Evolutionary conservation across 2,888 invertebrate genomes (phyloP), one percentile per base, ranked within the genome.

Genomic region (Rhagium mordax): DNA sequence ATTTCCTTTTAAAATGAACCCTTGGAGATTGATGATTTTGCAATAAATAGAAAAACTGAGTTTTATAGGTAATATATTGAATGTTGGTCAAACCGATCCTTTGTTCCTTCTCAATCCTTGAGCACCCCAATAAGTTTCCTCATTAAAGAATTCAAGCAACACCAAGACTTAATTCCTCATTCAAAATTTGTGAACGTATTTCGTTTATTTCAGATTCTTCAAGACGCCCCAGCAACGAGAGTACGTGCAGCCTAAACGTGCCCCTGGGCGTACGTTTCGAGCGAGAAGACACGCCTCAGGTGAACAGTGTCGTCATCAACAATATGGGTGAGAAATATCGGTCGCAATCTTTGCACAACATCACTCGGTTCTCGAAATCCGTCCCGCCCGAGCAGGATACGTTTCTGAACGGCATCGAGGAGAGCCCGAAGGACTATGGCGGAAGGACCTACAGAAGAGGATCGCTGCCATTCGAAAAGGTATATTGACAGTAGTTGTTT

Each of bases 371-470:
- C 20, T 76, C 78, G 4, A 82, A 76, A 48, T 72, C 74, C 2
- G 66, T 76, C 41, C 74, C 67, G 20, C 82, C 81, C 1, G 84
- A 85, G 3, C 74, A 74, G n/a, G 84, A 85, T 21, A 76, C 60
- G 47, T 71, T 64, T 6, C 65, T 87, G 48, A 86, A 86, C 66
- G 85, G 85, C 13, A 87, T 87, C 61, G 86, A 87, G 71, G 87
- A 87, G 67, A 84, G 82, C 66, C 86, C 86, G 3, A 82, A 69
- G 55, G 76, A 3, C 4, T n/a, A 74, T 60, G 64, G 72, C 10
- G 71, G 64, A 18, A 79, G 69, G 70, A 65, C 77, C 27, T 81
- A 81, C 49, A 79, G 86, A 59, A 81, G 86, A 67, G 83, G 85
- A 15, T 85, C 86, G 0, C 75, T 85, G 68, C 86, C 86, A 72